Conservation (phyloP, 2,888 invertebrate species). For the Ctena decussata region DNA sequence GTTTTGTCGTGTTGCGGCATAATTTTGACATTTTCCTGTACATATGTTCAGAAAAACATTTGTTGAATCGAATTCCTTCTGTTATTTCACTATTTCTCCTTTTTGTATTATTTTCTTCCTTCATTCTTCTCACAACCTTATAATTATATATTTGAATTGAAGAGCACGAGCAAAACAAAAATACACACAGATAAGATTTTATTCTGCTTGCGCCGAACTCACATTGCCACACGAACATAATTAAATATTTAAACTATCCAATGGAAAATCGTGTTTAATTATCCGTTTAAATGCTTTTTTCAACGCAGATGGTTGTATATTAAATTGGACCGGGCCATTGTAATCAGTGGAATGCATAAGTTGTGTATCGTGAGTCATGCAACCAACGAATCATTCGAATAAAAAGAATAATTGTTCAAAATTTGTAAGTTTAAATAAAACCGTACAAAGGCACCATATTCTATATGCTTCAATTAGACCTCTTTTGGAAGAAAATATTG, state of each 20-base stretch:
- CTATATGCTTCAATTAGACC: not conserved
- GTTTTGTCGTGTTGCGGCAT: too few species aligned
- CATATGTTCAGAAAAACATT: too few species aligned
- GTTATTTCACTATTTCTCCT: too few species aligned
- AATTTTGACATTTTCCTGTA: too few species aligned
- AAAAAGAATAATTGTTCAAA: not conserved
- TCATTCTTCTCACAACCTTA: too few species aligned
- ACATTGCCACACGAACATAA: not conserved
- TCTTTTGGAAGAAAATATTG: not conserved
- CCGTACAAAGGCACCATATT: not conserved
- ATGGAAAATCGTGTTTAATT: constrained; percentile 3
- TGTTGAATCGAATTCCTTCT: too few species aligned
- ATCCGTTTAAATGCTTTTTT: not conserved
- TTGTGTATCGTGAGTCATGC: not conserved
- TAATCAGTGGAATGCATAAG: not conserved
- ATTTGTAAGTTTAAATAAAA: not conserved
- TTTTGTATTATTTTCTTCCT: too few species aligned
- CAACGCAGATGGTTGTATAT: not conserved
- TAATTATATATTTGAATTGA: too few species aligned
- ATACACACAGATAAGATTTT: not conserved
- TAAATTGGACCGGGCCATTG: not conserved
- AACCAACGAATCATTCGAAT: not conserved
- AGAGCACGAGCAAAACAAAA: not conserved
- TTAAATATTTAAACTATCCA: constrained; percentile 1
- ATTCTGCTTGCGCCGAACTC: not conserved